Percentiles rank a stretch among this genome's conserved stretches.
Conservation (phyloP, 2,113 vertebrate species). For the Clinocottus analis region DNA sequence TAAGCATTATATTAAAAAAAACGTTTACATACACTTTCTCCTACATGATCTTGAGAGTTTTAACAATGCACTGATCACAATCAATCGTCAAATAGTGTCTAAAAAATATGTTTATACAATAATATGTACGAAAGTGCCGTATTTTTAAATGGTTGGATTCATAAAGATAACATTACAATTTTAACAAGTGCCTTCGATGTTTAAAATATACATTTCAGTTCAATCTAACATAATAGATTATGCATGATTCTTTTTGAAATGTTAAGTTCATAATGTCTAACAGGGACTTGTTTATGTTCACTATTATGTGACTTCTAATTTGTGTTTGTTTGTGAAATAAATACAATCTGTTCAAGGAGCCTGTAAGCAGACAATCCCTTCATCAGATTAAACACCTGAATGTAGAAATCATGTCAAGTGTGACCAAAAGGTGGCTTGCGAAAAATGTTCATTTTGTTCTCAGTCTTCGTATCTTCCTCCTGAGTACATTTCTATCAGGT, state of each 20-base stretch:
- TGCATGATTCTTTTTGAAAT: constrained; percentile 4
- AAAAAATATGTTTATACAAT: constrained; percentile 1
- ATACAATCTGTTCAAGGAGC: constrained; percentile 17
- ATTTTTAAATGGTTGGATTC: constrained; percentile 8
- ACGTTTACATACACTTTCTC: constrained; percentile 43
- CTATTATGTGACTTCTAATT: too few species aligned
- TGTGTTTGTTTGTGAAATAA: constrained; percentile 7
- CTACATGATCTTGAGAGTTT: constrained; percentile 44
- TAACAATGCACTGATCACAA: constrained; percentile 22
- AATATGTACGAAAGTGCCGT: constrained; percentile 18
- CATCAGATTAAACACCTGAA: neutral
- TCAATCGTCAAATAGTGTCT: constrained; percentile 13
- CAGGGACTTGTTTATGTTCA: neutral
- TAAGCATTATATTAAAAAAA: constrained; percentile 55
- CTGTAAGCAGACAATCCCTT: constrained; percentile 14
- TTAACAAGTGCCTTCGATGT: neutral
- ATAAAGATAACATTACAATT: constrained; percentile 35
- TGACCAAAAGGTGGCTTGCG: constrained; percentile 13
- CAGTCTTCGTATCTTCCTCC: neutral
- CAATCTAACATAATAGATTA: constrained; percentile 2
- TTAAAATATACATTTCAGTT: constrained; percentile 7
- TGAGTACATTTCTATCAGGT: constrained; percentile 67
- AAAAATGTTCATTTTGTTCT: neutral
- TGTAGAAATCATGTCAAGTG: neutral
- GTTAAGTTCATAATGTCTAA: neutral